Evolutionary conservation across 2,797 vertebrate genomes (phyloP), one percentile per base, ranked within the genome.

Genomic region (Lophotriccus pileatus): DNA sequence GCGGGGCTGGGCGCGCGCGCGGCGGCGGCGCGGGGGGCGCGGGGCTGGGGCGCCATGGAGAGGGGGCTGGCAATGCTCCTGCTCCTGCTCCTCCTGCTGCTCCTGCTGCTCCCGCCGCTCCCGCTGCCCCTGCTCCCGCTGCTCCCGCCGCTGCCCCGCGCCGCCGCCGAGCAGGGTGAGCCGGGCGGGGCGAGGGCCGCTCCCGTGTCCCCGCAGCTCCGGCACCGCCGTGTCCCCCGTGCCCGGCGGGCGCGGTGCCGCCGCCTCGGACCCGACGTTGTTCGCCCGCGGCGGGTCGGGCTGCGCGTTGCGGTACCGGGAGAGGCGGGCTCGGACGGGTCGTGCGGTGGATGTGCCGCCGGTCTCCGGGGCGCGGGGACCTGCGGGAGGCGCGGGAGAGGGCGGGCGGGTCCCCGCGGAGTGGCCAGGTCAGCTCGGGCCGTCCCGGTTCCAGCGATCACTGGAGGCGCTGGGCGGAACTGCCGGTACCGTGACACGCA

Each of bases 11-110:
- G 56, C 84, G 66, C 90, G 93, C 87, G 86, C 94, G 94, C 93
- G 90, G 91, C 85, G 95, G 93, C 91, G 85, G 94, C 52, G 88
- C 37, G 96, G 90, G 95, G 95, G 77, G 92, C 93, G 95, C n/a
- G 55, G n/a, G 55, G 93, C 89, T 70, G 91, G 90, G 44, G 90
- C 68, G 90, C 68, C 79, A 87, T 90, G 88, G 85, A 47, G 72
- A 58, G 67, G 30, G 83, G 43, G 39, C 50, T 47, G 70, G 16
- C 16, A 34, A 43, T 23, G 19, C 27, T 34, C 30, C 49, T 30
- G 53, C 43, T 21, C 22, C 44, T 39, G 12, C 37, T 12, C 10
- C 10, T 39, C 10, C 37, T 39, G 5, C 37, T 12, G 37, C 39
- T 14, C 46, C 44, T 23, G 41, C 44, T 25, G 11, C 44, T 22